phyloP scores from a whole-genome alignment of 92 coral and sea anemone species.

The Hydrozoanthus gracilis region DNA sequence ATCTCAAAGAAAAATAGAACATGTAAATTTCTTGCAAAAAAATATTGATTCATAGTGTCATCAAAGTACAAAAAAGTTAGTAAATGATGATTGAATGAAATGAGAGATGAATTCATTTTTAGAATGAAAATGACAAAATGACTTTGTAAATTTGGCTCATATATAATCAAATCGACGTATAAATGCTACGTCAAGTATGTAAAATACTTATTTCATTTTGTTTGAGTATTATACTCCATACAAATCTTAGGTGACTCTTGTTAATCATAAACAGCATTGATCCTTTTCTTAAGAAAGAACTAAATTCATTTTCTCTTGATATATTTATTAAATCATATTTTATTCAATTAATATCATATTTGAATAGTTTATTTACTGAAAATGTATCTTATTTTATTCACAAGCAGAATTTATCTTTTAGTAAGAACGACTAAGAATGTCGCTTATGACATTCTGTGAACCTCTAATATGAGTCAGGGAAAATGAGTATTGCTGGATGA shows the following conservation, averaged over 20 bases:
- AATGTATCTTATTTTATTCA: constrained; percentile 15
- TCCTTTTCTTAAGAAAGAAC: constrained; percentile 18
- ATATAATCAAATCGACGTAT: constrained; percentile 17
- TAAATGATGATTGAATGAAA: constrained; percentile 17
- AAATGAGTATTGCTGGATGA: constrained; percentile 19
- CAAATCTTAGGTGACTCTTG: constrained; percentile 20
- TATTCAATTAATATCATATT: constrained; percentile 15
- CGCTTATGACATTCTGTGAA: constrained; percentile 20
- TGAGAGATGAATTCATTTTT: constrained; percentile 17
- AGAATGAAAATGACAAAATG: constrained; percentile 17
- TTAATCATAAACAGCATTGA: constrained; percentile 14
- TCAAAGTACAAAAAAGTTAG: constrained; percentile 17
- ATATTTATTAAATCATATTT: constrained; percentile 15
- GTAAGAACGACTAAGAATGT: too few relatives aligned
- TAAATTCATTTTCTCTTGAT: constrained; percentile 17
- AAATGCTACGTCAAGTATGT: constrained; percentile 19
- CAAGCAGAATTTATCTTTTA: constrained; percentile 18
- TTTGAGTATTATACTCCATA: constrained; percentile 17
- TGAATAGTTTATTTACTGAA: constrained; percentile 17
- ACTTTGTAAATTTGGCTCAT: constrained; percentile 18
- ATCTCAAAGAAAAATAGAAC: constrained; percentile 17
- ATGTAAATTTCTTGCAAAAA: constrained; percentile 17
- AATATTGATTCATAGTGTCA: constrained; percentile 17
- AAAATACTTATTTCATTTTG: constrained; percentile 16
- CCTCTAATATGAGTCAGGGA: constrained; percentile 20